phyloP scores from a whole-genome alignment of 2,888 invertebrate species.

The Rotaria macrura region DNA sequence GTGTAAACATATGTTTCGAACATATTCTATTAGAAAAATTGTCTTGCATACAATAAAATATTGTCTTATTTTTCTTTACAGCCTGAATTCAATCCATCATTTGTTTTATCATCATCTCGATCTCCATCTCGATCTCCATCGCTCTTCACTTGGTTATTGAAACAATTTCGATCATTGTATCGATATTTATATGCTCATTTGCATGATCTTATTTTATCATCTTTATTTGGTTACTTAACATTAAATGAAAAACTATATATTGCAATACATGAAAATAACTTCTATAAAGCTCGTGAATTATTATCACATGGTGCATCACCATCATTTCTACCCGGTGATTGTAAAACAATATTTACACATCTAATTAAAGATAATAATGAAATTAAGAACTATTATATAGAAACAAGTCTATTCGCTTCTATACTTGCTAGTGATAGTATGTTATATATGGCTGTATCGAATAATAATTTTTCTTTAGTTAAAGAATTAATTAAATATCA shows the following conservation, averaged over 20 bases:
- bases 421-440: neutral
- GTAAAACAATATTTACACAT: neutral
- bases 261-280: neutral
- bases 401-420: neutral
- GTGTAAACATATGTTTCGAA: no score
- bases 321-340: neutral
- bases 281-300: neutral
- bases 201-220: neutral
- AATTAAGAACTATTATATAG: neutral
- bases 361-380: neutral
- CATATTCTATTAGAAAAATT: no score
- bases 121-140: neutral
- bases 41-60: no score
- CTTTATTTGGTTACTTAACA: conserved; percentile 18
- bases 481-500: neutral
- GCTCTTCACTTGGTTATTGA: neutral
- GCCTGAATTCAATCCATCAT: neutral
- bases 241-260: conserved; percentile 11
- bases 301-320: neutral
- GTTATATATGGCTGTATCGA: conserved; percentile 18
- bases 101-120: neutral
- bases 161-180: neutral
- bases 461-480: neutral
- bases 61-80: neutral
- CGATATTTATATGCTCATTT: conserved; percentile 1